phyloP scores from a whole-genome alignment of 2,113 vertebrate species.

The Montifringilla adamsi region DNA sequence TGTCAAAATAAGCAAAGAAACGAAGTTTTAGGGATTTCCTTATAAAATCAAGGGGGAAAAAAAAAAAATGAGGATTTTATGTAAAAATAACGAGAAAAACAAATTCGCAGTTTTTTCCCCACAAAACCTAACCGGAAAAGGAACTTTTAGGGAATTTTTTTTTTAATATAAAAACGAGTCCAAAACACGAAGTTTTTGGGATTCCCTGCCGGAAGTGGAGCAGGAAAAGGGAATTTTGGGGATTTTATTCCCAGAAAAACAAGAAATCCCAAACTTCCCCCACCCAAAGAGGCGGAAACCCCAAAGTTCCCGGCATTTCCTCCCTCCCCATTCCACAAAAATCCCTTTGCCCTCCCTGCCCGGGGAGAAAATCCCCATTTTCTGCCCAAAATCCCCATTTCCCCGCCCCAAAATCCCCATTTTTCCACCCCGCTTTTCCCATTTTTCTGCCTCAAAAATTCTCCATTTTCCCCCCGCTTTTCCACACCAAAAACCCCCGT shows the following conservation, averaged over 20 bases:
- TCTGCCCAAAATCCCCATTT: neutral
- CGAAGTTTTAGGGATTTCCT: neutral
- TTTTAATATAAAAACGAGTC: too few species aligned
- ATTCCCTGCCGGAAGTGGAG: neutral
- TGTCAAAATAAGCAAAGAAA: neutral
- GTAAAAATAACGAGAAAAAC: neutral
- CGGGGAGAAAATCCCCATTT: neutral
- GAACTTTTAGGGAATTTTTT: neutral
- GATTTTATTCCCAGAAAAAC: neutral
- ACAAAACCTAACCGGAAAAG: rapidly evolving
- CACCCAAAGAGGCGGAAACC: neutral
- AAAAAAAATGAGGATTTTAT: rapidly evolving
- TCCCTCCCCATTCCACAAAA: neutral
- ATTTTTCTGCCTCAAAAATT: too few species aligned
- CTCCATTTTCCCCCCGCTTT: too few species aligned
- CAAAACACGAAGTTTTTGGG: rapidly evolving
- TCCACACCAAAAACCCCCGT: too few species aligned
- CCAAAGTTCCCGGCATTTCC: neutral
- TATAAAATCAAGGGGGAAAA: rapidly evolving
- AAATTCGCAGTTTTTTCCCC: rapidly evolving
- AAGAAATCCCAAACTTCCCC: neutral
- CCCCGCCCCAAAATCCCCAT: neutral
- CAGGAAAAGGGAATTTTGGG: rapidly evolving
- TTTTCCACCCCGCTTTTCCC: too few species aligned
- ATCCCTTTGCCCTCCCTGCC: neutral